Conservation (phyloP, 2,797 vertebrate genomes). For the Telmatherina bonti region DNA sequence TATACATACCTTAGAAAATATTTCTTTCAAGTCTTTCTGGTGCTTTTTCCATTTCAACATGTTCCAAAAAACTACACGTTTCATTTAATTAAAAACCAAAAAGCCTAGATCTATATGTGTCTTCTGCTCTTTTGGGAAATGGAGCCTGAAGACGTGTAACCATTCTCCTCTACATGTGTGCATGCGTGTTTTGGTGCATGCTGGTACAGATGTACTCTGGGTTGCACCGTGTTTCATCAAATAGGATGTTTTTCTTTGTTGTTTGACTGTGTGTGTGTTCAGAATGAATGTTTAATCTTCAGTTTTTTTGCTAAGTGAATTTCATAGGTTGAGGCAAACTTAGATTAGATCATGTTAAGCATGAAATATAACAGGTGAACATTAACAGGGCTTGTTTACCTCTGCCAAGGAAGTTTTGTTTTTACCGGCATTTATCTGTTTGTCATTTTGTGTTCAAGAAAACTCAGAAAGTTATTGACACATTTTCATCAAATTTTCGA, state of each 20-base stretch:
- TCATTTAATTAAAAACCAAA: not conserved
- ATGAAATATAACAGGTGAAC: conserved; percentile 15
- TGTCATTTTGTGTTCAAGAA: too few relatives aligned
- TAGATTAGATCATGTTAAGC: conserved; percentile 19
- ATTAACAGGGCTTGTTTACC: conserved; percentile 9
- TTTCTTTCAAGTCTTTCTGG: not conserved
- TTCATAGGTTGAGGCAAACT: conserved; percentile 6
- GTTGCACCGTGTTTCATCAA: conserved; percentile 60
- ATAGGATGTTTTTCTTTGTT: conserved; percentile 14
- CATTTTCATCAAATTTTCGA: not conserved
- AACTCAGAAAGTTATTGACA: too few relatives aligned
- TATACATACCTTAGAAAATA: not conserved
- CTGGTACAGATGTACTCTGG: not conserved
- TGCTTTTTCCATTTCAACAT: conserved; percentile 15
- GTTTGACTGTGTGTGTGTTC: conserved; percentile 32
- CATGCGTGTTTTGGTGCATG: not conserved
- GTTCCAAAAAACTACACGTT: not conserved
- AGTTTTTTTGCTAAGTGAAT: conserved; percentile 22
- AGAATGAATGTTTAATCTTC: conserved; percentile 40
- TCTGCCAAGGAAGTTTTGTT: too few relatives aligned
- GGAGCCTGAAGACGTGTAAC: conserved; percentile 29
- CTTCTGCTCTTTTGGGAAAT: conserved; percentile 31
- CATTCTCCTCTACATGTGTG: not conserved
- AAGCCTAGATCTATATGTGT: too few relatives aligned
- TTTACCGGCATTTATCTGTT: too few relatives aligned